Conservation (phyloP, 53 echinoderm and acorn worm genomes). For the Holothuria scabra region DNA sequence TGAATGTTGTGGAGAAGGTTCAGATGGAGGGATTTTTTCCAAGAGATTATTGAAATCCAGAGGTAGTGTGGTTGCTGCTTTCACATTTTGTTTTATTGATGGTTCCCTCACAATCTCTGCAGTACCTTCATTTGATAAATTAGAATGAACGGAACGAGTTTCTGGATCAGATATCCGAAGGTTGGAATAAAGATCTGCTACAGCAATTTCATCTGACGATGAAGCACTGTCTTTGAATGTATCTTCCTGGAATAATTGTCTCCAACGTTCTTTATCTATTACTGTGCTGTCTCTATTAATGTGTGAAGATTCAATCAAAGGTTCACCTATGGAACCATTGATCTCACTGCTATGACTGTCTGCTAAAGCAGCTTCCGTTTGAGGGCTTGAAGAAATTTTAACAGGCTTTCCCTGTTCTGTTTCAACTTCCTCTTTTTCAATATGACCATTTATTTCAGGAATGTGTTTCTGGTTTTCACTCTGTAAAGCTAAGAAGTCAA, state of each 20-base stretch:
- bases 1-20: neutral
- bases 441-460: conserved; percentile 44
- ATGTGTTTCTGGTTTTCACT: conserved; percentile 42
- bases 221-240: conserved; percentile 2
- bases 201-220: conserved; percentile 20
- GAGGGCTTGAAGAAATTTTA: too few species aligned
- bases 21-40: neutral
- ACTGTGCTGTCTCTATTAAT: conserved; percentile 12
- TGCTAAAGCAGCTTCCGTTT: too few species aligned
- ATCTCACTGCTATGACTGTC: too few species aligned
- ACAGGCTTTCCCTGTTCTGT: neutral
- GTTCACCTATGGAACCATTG: neutral
- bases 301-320: conserved; percentile 1
- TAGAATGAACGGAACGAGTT: conserved; percentile 23
- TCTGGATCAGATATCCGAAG: conserved; percentile 50
- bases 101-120: conserved; percentile 47
- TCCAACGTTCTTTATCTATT: neutral
- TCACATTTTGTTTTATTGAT: conserved; percentile 39
- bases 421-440: conserved; percentile 16
- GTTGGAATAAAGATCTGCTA: conserved; percentile 14
- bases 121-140: neutral
- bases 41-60: conserved; percentile 33
- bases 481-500: conserved; percentile 62
- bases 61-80: neutral
- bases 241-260: conserved; percentile 32